Evolutionary conservation across 2,888 invertebrate species (phyloP), one percentile per base, ranked within the genome.

Genomic region (Heliconius charithonia): DNA sequence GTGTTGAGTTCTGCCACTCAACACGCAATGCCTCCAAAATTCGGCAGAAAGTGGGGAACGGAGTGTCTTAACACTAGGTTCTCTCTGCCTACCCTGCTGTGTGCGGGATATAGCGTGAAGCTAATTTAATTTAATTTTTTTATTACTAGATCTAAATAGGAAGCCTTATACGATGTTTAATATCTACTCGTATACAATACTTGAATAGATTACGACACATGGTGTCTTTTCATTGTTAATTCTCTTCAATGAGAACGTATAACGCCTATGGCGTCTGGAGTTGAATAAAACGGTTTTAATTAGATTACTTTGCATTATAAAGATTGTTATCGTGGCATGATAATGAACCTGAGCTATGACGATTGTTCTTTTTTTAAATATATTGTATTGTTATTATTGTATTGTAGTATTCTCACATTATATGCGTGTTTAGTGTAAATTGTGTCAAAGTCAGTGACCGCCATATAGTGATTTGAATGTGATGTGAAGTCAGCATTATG

Each of bases 361-460:
- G 56, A 71, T 76, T 77, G 76, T 79, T 37, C 62, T 76, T 66
- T 72, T 45, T 45, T 16, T 16, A 4, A 67, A 9, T 77, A 56
- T 16, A 56, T 66, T 67, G 56, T 72, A 72, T 71, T 71, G 71
- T 71, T 29, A 29, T 71, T 51, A 32, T 59, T 72, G 59, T 72
- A 72, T 72, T 32, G 32, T 51, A 32, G 29, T 41, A 72, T 51
- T 72, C 72, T 59, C 72, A 72, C 72, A 41, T n/a, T 74, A 41
- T 73, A 25, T 29, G 25, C 45, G 67, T 27, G n/a, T 62, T 74
- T 41, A 63, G 67, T 45, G 62, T 75, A 80, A 80, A 75, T 67
- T 77, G 66, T 77, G 77, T 77, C 80, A 80, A 80, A 75, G 80
- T 77, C 71, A 62, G n/a, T 67, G 77, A 77, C 80, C 79, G 73